Base-by-base conservation (phyloP, 2,113 vertebrate genomes). In the Ceuthmochares aereus region DNA sequence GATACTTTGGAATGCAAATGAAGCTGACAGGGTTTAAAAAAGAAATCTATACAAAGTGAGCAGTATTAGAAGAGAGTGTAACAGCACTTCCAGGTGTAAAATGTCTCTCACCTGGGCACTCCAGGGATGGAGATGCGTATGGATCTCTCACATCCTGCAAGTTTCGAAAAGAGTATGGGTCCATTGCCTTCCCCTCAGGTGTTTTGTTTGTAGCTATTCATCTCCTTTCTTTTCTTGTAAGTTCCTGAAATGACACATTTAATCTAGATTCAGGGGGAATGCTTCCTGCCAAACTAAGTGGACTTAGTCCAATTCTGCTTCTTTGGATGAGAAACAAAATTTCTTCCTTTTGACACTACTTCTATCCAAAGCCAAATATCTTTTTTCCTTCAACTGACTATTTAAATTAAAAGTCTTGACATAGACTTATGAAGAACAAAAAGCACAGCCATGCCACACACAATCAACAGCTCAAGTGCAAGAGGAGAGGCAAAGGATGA, bases 301-400 rank as follows among this genome's bases (percentile, higher is more conserved):
- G 73, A 84, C n/a, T 77, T 76, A 36, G 21, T 56, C 90, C 90
- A 32, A 42, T 89, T 89, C 81, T 67, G 37, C 47, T 84, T 89
- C 73, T 21, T 4, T 59, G 52, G 69, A 52, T 89, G 47, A 89
- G 81, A 91, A 92, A 80, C 5, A 54, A 81, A 77, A 67, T 6
- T 12, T 85, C 43, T 81, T 54, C 43, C 45, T 87, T 87, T 89
- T 70, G 10, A 68, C 13, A 30, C 9, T 37, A 52, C 45, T 85
- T 74, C 47, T 74, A 3, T 66, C 32, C 29, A 81, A 86, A 87
- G 22, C 32, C 4, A 15, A 77, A 7, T 32, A 20, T 1, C 26
- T 69, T 89, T 84, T 36, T 32, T 36, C 51, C 17, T 62, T 68
- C 25, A 34, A 80, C 76, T 80, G 27, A 7, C 51, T 73, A 12